phyloP scores from a whole-genome alignment of 2,113 vertebrate species.

The Zapornia atra region DNA sequence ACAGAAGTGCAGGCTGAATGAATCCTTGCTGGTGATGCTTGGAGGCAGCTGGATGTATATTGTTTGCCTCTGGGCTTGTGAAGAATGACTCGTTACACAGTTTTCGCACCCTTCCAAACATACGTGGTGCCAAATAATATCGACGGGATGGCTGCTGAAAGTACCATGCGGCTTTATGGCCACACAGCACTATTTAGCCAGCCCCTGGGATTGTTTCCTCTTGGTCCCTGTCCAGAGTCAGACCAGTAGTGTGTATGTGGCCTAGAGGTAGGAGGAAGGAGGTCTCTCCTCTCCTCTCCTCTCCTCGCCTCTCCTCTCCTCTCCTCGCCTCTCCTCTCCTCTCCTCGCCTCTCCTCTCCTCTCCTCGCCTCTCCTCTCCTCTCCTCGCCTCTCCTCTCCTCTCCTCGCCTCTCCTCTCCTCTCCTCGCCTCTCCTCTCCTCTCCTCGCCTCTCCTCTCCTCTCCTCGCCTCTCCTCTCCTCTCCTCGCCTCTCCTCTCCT shows the following conservation, averaged over 20 bases:
- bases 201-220: background rate
- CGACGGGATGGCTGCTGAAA: background rate
- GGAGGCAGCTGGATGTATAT: constrained; percentile 37
- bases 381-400: too few relatives aligned
- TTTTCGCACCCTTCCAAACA: background rate
- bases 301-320: too few relatives aligned
- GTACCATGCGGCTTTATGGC: background rate
- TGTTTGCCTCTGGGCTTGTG: constrained; percentile 18
- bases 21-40: constrained; percentile 12
- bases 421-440: too few relatives aligned
- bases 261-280: background rate
- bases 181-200: background rate
- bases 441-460: too few relatives aligned
- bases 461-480: background rate
- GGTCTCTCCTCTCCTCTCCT: background rate
- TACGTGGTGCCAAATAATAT: background rate
- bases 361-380: too few relatives aligned
- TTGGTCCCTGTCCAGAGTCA: background rate
- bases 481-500: too few relatives aligned
- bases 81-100: background rate
- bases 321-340: too few relatives aligned
- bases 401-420: too few relatives aligned
- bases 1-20: constrained; percentile 31
- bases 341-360: too few relatives aligned
- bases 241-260: background rate